Percentiles rank a stretch among this genome's conserved stretches.
Evolutionary conservation across 2,113 vertebrate species (phyloP).

Genomic region (Heterotilapia buettikoferi): DNA sequence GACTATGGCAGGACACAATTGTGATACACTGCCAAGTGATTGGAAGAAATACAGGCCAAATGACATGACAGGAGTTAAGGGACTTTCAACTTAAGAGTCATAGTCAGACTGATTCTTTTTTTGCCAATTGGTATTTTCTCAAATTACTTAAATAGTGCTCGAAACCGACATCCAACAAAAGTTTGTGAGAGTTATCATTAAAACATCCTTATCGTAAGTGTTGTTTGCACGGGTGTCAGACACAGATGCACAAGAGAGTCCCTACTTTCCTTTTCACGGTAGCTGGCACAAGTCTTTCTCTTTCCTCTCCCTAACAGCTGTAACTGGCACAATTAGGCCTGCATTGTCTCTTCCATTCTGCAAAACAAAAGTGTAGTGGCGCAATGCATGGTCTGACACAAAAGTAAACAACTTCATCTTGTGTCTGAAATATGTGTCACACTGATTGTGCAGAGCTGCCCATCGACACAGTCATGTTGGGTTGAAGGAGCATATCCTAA

Average conservation of each 20-base stretch:
- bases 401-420: slow-evolving; percentile 75
- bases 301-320: slow-evolving; percentile 45
- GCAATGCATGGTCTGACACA: slow-evolving; percentile 63
- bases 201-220: not conserved
- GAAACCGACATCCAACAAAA: not conserved
- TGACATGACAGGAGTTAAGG: not conserved
- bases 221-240: not conserved
- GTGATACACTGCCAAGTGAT: not conserved
- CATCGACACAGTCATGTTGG: slow-evolving; percentile 63
- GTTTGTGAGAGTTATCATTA: not conserved
- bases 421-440: slow-evolving; percentile 72
- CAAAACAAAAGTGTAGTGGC: slow-evolving; percentile 59
- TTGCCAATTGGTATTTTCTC: not conserved
- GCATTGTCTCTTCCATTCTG: slow-evolving; percentile 42
- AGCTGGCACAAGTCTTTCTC: slow-evolving; percentile 8
- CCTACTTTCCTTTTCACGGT: not conserved
- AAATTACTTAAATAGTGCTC: not conserved
- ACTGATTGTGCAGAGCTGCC: slow-evolving; percentile 69
- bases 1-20: not conserved
- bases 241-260: not conserved
- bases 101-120: not conserved
- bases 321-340: slow-evolving; percentile 40
- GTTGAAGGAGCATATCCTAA: slow-evolving; percentile 71
- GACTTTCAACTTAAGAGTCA: not conserved
- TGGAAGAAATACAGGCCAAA: not conserved